These are phyloP conservation scores for Heliconius himera DNA, from an alignment of 1,140 invertebrate species.

Conservation along the genomic window DNA sequence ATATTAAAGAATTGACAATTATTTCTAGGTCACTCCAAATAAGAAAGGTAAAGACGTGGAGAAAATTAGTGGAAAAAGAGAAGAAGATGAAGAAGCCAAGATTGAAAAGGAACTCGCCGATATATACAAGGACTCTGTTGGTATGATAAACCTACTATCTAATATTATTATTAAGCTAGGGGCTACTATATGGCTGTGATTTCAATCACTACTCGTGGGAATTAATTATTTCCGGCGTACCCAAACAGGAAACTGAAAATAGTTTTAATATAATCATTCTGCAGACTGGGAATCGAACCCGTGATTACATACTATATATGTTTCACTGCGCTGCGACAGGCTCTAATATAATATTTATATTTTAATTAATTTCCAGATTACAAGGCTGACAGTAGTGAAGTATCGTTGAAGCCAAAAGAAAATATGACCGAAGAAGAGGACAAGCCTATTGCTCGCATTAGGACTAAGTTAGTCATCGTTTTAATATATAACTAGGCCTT, in stretches of 20 bases:
- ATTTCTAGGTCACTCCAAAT: background rate
- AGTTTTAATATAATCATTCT: background rate
- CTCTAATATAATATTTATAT: too few relatives aligned
- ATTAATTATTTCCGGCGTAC: too few relatives aligned
- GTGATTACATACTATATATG: background rate
- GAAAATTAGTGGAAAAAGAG: slow-evolving; percentile 32
- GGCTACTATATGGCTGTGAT: too few relatives aligned
- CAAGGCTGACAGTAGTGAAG: slow-evolving; percentile 50
- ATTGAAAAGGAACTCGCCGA: slow-evolving; percentile 69
- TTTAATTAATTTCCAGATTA: slow-evolving; percentile 48
- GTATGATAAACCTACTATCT: slow-evolving; percentile 21
- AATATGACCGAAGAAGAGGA: slow-evolving; percentile 19
- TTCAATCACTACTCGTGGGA: too few relatives aligned
- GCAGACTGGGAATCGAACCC: background rate
- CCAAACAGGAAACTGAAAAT: too few relatives aligned
- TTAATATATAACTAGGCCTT: too few relatives aligned
- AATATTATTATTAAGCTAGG: too few relatives aligned
- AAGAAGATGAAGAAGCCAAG: slow-evolving; percentile 62
- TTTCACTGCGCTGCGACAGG: background rate
- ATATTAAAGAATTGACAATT: too few relatives aligned
- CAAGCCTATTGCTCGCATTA: slow-evolving; percentile 35
- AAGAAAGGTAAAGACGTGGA: slow-evolving; percentile 46
- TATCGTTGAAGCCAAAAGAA: slow-evolving; percentile 5
- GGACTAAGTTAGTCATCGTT: slow-evolving; percentile 33
- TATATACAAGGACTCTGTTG: slow-evolving; percentile 64